A percentile compares a stretch with the other conserved stretches of the same genome.
phyloP scores from a whole-genome alignment of 2,113 vertebrate species.

The Hyaena hyaena region DNA sequence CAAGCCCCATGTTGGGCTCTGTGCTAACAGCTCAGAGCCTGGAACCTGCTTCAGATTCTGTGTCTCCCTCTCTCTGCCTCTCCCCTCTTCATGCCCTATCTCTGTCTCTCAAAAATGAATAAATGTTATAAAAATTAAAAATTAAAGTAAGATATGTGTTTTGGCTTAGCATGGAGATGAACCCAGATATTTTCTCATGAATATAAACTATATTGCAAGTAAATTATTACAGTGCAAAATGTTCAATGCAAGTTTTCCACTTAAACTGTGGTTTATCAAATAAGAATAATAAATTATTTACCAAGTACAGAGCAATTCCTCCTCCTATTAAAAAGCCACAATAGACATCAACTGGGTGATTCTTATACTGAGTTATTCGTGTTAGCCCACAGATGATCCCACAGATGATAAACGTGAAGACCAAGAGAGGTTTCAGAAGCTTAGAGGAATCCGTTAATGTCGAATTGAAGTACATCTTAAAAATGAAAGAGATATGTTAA shows the following conservation, averaged over 20 bases:
- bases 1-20: too few species aligned
- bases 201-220: background rate
- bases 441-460: constrained; percentile 97
- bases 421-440: constrained; percentile 96
- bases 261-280: background rate
- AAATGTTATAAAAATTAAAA: too few species aligned
- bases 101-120: too few species aligned
- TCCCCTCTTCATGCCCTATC: too few species aligned
- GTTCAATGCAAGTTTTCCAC: background rate
- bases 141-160: background rate
- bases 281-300: constrained; percentile 82
- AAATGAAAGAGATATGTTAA: constrained; percentile 76
- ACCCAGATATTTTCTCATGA: background rate
- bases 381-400: constrained; percentile 98
- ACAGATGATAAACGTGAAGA: constrained; percentile 97
- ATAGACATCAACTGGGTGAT: constrained; percentile 97
- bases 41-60: too few species aligned
- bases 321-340: constrained; percentile 97
- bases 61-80: too few species aligned
- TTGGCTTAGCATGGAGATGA: background rate
- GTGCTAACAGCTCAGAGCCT: too few species aligned
- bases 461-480: constrained; percentile 99
- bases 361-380: constrained; percentile 98
- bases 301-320: constrained; percentile 96
- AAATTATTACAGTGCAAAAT: background rate